Evolutionary conservation across 2,888 invertebrate species (phyloP).

Genomic region (Drosophila stalkeri): DNA sequence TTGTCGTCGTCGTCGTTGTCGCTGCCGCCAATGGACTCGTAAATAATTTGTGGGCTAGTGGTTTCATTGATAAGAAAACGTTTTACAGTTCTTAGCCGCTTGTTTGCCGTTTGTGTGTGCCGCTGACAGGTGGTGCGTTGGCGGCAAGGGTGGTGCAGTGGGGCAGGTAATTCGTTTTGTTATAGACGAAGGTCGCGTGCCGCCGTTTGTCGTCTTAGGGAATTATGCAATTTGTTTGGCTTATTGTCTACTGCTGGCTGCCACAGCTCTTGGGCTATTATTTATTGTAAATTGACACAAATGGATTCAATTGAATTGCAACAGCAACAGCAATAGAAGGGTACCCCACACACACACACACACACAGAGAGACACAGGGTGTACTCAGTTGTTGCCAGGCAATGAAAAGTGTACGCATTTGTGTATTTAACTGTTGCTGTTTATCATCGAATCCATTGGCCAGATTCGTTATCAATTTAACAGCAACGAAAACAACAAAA

Average conservation of each 20-base stretch:
- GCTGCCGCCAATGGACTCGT: conserved; percentile 34
- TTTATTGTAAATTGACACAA: conserved; percentile 77
- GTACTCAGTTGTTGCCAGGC: conserved; percentile 38
- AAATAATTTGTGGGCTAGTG: conserved; percentile 54
- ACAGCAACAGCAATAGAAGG: conserved; percentile 35
- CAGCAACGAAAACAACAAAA: neutral
- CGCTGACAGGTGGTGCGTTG: conserved; percentile 39
- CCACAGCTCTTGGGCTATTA: conserved; percentile 45
- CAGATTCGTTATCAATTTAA: conserved; percentile 46
- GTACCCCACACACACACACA: neutral
- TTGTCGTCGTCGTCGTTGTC: neutral
- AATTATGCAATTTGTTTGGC: conserved; percentile 70
- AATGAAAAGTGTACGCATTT: conserved; percentile 2
- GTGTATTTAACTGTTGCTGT: conserved; percentile 11
- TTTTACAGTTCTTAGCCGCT: conserved; percentile 39
- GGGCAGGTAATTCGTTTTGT: conserved; percentile 9
- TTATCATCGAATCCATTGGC: conserved; percentile 30
- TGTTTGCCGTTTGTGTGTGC: conserved; percentile 37
- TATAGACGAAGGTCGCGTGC: conserved; percentile 66
- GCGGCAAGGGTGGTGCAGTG: neutral
- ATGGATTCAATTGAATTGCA: conserved; percentile 77
- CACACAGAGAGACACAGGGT: conserved; percentile 21
- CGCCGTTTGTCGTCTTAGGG: conserved; percentile 38
- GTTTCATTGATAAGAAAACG: conserved; percentile 56
- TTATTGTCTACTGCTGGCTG: conserved; percentile 36